Percentiles rank a stretch among this genome's conserved stretches.
Evolutionary conservation across 92 coral and sea anemone genomes (phyloP).

Genomic region (Pocillopora grandis): DNA sequence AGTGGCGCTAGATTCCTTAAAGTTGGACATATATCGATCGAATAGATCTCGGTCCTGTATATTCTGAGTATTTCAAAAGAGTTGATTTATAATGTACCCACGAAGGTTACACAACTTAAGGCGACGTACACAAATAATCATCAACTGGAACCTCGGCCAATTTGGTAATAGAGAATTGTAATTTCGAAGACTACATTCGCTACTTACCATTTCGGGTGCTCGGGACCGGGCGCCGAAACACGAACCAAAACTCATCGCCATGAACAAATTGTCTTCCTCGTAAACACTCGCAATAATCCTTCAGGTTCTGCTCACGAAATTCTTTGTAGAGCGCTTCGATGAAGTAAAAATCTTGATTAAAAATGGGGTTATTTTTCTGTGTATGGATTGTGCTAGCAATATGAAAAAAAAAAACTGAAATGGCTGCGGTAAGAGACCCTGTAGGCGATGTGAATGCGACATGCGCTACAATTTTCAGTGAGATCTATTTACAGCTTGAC

Average conservation of each 20-base stretch:
- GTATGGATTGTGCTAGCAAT: not conserved
- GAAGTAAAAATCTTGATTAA: not conserved
- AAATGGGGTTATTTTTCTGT: not conserved
- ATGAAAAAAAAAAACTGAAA: conserved; percentile 2
- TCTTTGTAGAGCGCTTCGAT: not conserved
- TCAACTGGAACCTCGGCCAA: not conserved
- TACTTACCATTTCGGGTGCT: conserved; percentile 30
- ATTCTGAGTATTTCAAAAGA: not conserved
- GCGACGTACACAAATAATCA: not conserved
- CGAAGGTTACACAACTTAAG: not conserved
- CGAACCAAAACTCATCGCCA: conserved; percentile 52
- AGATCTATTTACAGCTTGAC: conserved; percentile 21
- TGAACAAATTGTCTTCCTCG: not conserved
- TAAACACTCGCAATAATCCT: not conserved
- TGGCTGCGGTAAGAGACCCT: conserved; percentile 1
- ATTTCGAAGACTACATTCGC: not conserved
- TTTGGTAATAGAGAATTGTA: not conserved
- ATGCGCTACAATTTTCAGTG: not conserved
- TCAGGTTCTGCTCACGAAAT: not conserved
- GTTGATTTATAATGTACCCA: not conserved
- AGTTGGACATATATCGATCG: conserved; percentile 5
- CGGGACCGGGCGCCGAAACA: conserved; percentile 47
- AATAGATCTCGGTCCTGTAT: not conserved
- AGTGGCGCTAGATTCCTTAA: conserved; percentile 1
- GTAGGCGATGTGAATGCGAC: too few species aligned